Evolutionary conservation across 2,113 vertebrate species (phyloP).

Genomic region (Prionailurus bengalensis): DNA sequence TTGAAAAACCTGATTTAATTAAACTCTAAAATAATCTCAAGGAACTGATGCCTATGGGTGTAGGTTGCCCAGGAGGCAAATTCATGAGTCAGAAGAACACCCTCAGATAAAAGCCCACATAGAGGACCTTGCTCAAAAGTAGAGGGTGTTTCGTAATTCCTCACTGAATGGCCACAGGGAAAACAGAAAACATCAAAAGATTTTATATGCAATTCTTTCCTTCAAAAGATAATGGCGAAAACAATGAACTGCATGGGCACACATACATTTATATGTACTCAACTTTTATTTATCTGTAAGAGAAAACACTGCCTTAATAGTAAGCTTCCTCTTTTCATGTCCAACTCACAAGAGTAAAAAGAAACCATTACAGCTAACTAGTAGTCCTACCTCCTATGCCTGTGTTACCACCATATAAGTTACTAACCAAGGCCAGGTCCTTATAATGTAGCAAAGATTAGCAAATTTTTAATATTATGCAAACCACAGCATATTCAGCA

Average conservation of each 20-base stretch:
- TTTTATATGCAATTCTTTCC: background rate
- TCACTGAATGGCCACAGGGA: background rate
- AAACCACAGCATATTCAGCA: background rate
- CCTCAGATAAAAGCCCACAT: background rate
- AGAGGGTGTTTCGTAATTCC: background rate
- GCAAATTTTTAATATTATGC: background rate
- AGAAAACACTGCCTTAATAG: slow-evolving; percentile 11
- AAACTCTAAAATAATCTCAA: slow-evolving; percentile 27
- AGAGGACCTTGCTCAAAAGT: background rate
- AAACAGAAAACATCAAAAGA: slow-evolving; percentile 25
- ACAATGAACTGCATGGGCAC: background rate
- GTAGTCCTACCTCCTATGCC: background rate
- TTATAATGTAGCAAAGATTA: background rate
- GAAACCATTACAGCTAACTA: background rate
- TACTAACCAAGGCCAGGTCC: background rate
- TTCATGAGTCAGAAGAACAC: background rate
- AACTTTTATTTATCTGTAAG: background rate
- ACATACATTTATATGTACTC: background rate
- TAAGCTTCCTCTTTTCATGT: background rate
- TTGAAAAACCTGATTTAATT: slow-evolving; percentile 46
- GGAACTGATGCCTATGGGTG: background rate
- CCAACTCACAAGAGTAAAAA: background rate
- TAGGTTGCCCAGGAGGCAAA: background rate
- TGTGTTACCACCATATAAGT: background rate
- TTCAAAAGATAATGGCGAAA: background rate